Percentiles rank a stretch among this genome's conserved stretches.
Evolutionary conservation across 2,888 invertebrate genomes (phyloP).

Genomic region (Panopea generosa): DNA sequence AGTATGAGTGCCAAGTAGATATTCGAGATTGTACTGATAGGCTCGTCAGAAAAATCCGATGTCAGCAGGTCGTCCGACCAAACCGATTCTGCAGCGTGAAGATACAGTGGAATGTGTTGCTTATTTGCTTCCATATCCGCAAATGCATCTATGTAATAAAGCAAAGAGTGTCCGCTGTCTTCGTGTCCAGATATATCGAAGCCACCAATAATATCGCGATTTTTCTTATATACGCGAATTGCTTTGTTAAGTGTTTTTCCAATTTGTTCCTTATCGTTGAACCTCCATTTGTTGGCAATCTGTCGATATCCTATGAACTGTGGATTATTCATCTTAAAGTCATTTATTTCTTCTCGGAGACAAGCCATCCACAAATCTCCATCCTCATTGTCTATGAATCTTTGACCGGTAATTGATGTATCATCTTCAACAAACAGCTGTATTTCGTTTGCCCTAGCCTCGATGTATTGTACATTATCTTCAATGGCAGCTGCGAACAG

Average conservation of each 20-base stretch:
- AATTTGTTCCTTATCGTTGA: background rate
- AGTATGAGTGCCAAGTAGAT: too few species aligned
- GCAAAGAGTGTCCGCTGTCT: slow-evolving; percentile 50
- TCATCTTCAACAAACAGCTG: slow-evolving; percentile 42
- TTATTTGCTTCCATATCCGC: too few species aligned
- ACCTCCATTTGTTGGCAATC: slow-evolving; percentile 33
- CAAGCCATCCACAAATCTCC: slow-evolving; percentile 2
- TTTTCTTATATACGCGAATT: slow-evolving; percentile 24
- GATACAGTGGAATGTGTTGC: too few species aligned
- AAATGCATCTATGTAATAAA: too few species aligned
- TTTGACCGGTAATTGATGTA: slow-evolving; percentile 27
- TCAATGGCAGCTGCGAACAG: slow-evolving; percentile 45
- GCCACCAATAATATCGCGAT: slow-evolving; percentile 46
- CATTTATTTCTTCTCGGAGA: too few species aligned
- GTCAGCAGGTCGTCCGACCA: too few species aligned
- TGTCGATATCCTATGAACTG: slow-evolving; percentile 54
- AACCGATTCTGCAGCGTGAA: too few species aligned
- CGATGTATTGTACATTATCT: slow-evolving; percentile 57
- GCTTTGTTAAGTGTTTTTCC: slow-evolving; percentile 19
- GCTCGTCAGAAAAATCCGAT: too few species aligned
- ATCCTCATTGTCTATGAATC: slow-evolving; percentile 31
- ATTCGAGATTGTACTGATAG: too few species aligned
- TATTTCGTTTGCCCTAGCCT: slow-evolving; percentile 33
- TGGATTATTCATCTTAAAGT: slow-evolving; percentile 41
- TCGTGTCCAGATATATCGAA: slow-evolving; percentile 53